Base-by-base conservation (phyloP, 2,888 invertebrate genomes). In the Acanthoscelides obtectus region DNA sequence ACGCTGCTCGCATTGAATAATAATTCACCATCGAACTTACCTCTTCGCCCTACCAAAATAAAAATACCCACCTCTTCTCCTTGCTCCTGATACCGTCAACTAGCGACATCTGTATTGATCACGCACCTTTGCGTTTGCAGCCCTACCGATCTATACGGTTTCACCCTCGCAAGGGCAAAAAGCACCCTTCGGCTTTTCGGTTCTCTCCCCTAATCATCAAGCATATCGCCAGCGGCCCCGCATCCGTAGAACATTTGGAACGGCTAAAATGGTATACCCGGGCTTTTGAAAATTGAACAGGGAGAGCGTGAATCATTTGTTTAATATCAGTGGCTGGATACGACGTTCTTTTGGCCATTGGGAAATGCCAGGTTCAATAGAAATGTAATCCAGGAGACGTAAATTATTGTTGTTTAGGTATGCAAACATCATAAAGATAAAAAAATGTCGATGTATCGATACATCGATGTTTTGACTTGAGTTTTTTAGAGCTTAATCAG, bases 71-170 rank as follows among this genome's bases (percentile, higher is more conserved):
- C 45, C 45, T 45, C 45, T 45, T 12, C 45, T 1, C 69, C 22
- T 73, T n/a, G 22, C 72, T 71, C 69, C 72, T 71, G 70, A 69
- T 70, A 70, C 72, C 69, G 66, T 64, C 69, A 66, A 67, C 75
- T 72, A 69, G 73, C 73, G 75, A 75, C 75, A 75, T 75, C 75
- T 75, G 72, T 69, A 70, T 67, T 27, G 21, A 25, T 70, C 68
- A 64, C 20, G 27, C 64, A 20, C 45, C 45, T 45, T 45, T 45
- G 45, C 17, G 45, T 45, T 45, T 45, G 45, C 17, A 12, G 6
- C 45, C 8, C 8, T 45, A 17, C 45, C 8, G 45, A 45, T 45
- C 45, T 45, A 45, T 45, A 45, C 45, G 45, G 45, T 6, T 17
- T 6, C 45, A 6, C 45, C 12, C 17, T 45, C 45, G 45, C 45